phyloP scores from a whole-genome alignment of 2,113 vertebrate genomes.

The zebrafish (Danio rerio) region GRCz12tu NC_133191.1:11253501-11254000 shows the following conservation, averaged over 20 bases:
- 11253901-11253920: conserved; percentile 53
- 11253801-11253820: conserved; percentile 23
- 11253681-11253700: conserved; percentile 92
- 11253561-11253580: conserved; percentile 86
- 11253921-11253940: conserved; percentile 63
- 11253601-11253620: conserved; percentile 84
- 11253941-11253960: conserved; percentile 71
- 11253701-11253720: conserved; percentile 77
- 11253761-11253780: conserved; percentile 29
- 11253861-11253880: conserved; percentile 53
- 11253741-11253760: neutral
- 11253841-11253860: conserved; percentile 48
- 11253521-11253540: conserved; percentile 54
- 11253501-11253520: conserved; percentile 35
- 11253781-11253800: conserved; percentile 27
- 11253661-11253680: conserved; percentile 77
- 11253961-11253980: conserved; percentile 66
- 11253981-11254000: conserved; percentile 41
- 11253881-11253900: conserved; percentile 51
- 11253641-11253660: conserved; percentile 77
- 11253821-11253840: conserved; percentile 25
- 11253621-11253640: conserved; percentile 85
- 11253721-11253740: conserved; percentile 31
- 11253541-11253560: conserved; percentile 78
- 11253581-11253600: conserved; percentile 86